Evolutionary conservation across 2,888 invertebrate species (phyloP).

Genomic region (Rhabditophanes sp.): DNA sequence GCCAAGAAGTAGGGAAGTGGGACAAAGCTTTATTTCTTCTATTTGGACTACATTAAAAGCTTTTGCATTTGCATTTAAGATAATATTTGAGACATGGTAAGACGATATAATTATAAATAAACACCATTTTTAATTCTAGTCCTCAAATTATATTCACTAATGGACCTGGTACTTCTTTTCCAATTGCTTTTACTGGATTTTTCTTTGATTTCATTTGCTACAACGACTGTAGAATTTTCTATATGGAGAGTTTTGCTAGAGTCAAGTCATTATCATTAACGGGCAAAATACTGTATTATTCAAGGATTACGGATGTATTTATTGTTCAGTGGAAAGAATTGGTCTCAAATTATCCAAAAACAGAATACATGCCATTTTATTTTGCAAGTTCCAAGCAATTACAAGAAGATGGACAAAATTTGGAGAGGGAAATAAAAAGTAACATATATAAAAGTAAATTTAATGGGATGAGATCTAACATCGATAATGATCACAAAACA

Average conservation of each 20-base stretch:
- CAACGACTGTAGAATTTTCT: slow-evolving; percentile 59
- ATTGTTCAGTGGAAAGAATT: slow-evolving; percentile 82
- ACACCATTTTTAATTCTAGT: slow-evolving; percentile 52
- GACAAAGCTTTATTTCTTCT: slow-evolving; percentile 66
- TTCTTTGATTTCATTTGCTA: slow-evolving; percentile 51
- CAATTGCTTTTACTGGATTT: slow-evolving; percentile 65
- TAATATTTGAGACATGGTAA: slow-evolving; percentile 86
- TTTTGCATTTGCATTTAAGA: slow-evolving; percentile 54
- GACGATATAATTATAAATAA: slow-evolving; percentile 68
- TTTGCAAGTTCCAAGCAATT: no score
- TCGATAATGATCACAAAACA: no score
- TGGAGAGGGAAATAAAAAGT: no score
- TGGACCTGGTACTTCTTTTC: slow-evolving; percentile 91
- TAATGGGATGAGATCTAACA: no score
- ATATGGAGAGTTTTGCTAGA: slow-evolving; percentile 84
- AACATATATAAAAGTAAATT: no score
- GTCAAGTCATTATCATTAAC: slow-evolving; percentile 72
- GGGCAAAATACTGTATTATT: slow-evolving; percentile 66
- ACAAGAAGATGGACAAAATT: no score
- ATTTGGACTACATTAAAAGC: slow-evolving; percentile 63
- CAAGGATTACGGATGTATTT: slow-evolving; percentile 60
- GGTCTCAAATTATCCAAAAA: slow-evolving; percentile 52
- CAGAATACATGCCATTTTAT: no score
- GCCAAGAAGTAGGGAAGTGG: slow-evolving; percentile 67
- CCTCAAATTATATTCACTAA: slow-evolving; percentile 74